A percentile compares a stretch with the other conserved stretches of the same genome.
phyloP scores from a whole-genome alignment of 2,113 vertebrate species.

The Mesembrinibis cayennensis region DNA sequence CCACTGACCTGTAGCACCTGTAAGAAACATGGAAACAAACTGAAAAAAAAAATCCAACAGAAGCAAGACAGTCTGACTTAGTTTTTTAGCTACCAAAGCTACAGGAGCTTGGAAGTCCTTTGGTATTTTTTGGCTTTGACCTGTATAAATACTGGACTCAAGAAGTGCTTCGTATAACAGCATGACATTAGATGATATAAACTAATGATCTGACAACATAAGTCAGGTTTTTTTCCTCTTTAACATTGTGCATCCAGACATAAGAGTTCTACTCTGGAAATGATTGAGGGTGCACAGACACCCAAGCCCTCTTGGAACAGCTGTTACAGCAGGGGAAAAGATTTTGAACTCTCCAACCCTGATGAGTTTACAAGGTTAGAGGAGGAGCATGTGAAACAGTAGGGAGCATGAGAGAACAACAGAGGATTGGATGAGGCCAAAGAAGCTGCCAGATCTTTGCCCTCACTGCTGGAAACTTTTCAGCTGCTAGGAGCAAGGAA shows the following conservation, averaged over 20 bases:
- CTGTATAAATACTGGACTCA: not conserved
- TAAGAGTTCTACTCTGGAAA: not conserved
- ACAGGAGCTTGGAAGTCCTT: not conserved
- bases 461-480: not conserved
- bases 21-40: not conserved
- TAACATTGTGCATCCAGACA: not conserved
- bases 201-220: not conserved
- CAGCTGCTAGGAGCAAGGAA: not conserved
- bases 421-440: not conserved
- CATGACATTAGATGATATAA: not conserved
- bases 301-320: not conserved
- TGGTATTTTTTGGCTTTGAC: not conserved
- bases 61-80: not conserved
- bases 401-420: not conserved
- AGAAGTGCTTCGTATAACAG: not conserved
- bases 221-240: not conserved
- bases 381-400: not conserved
- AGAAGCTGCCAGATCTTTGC: not conserved
- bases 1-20: not conserved
- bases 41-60: not conserved
- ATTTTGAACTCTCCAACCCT: not conserved
- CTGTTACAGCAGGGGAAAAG: not conserved
- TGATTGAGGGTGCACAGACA: not conserved
- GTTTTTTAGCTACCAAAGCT: not conserved
- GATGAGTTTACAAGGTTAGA: constrained; percentile 4